phyloP scores from a whole-genome alignment of 2,797 vertebrate genomes.

The Tangara arthus region DNA sequence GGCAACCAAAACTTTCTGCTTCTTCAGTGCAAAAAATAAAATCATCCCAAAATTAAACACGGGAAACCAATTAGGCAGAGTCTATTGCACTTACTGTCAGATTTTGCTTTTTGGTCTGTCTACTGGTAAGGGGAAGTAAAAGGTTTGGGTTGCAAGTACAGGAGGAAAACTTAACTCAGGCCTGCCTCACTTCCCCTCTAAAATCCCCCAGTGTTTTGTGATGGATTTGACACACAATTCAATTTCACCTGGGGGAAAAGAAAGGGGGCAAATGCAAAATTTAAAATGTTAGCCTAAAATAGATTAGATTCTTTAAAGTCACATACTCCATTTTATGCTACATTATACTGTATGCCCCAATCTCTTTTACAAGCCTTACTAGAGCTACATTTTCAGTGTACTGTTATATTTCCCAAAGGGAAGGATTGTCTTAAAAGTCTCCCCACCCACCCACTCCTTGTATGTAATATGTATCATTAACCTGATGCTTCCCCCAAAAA shows the following conservation, averaged over 20 bases:
- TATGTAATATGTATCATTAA: background rate
- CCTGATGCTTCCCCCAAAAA: background rate
- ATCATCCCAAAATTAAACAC: background rate
- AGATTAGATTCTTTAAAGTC: conserved; percentile 54
- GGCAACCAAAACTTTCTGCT: background rate
- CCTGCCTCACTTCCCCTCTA: conserved; percentile 18
- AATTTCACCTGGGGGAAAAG: conserved; percentile 15
- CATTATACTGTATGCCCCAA: conserved; percentile 66
- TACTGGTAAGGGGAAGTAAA: background rate
- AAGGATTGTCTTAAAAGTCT: background rate
- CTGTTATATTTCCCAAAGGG: conserved; percentile 55
- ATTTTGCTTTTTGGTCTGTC: background rate
- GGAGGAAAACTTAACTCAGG: background rate
- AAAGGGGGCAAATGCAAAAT: conserved; percentile 29
- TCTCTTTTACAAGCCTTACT: conserved; percentile 57
- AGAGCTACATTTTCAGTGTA: background rate
- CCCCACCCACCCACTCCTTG: background rate
- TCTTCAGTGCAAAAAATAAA: background rate
- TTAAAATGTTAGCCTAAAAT: conserved; percentile 59
- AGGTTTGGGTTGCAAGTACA: background rate
- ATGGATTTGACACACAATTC: conserved; percentile 25
- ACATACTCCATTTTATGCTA: conserved; percentile 62
- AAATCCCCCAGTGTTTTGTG: conserved; percentile 3
- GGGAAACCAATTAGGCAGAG: background rate
- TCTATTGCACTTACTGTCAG: background rate